Conservation (phyloP, 2,797 vertebrate genomes). For the Lindbergichthys nudifrons region DNA sequence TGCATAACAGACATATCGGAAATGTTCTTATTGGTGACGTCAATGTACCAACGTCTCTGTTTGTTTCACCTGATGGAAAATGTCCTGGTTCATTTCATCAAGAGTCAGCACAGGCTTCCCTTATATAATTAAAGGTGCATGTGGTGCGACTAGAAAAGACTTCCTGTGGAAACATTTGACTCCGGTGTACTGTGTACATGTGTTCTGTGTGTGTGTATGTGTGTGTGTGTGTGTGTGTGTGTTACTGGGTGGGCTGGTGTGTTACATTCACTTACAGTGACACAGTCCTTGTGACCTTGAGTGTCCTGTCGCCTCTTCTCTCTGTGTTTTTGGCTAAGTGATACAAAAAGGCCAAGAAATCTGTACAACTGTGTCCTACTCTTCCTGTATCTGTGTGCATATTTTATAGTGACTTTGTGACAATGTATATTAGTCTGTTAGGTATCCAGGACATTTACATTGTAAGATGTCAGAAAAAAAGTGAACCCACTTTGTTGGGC, state of each 20-base stretch:
- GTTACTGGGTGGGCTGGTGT: constrained; percentile 32
- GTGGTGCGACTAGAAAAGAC: constrained; percentile 27
- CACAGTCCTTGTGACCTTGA: constrained; percentile 56
- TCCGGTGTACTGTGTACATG: constrained; percentile 36
- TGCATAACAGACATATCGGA: background rate
- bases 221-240: background rate
- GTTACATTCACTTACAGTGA: constrained; percentile 1
- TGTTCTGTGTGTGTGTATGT: constrained; percentile 1
- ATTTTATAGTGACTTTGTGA: background rate
- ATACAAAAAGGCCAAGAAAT: constrained; percentile 6
- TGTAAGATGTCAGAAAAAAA: constrained; percentile 17
- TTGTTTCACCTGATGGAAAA: constrained; percentile 39
- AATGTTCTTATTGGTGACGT: background rate
- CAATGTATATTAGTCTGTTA: background rate
- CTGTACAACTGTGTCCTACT: background rate
- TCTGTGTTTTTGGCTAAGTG: background rate
- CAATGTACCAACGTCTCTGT: background rate
- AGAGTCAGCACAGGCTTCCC: constrained; percentile 34
- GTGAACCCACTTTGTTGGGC: constrained; percentile 18
- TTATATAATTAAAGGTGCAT: constrained; percentile 26
- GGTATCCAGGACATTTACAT: constrained; percentile 53
- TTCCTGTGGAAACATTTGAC: constrained; percentile 70
- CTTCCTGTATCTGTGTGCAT: background rate
- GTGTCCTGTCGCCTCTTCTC: background rate
- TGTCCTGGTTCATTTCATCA: constrained; percentile 34